Evolutionary conservation across 2,113 vertebrate species (phyloP).

Genomic region (Cettia cetti): DNA sequence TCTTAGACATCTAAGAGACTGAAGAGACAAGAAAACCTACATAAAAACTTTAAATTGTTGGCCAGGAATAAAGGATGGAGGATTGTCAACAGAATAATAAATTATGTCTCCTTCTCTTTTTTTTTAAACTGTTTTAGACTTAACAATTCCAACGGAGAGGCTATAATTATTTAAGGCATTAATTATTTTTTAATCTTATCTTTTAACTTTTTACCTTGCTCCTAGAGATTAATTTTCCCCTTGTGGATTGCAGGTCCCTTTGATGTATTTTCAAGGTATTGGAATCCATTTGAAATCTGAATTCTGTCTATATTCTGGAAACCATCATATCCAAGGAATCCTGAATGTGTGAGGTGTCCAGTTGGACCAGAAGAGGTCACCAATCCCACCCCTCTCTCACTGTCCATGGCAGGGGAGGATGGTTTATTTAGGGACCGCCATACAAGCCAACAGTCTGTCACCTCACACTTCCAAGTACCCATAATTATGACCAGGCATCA

Average conservation of each 20-base stretch:
- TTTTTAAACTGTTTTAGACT: not conserved
- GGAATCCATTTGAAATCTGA: not conserved
- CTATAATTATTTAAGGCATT: not conserved
- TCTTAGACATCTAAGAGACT: not conserved
- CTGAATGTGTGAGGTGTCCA: not conserved
- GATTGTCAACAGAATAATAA: not conserved
- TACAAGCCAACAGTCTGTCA: not conserved
- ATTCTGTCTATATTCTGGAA: not conserved
- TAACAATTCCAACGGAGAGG: not conserved
- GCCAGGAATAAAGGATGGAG: not conserved
- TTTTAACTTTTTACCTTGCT: not conserved
- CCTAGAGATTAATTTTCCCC: not conserved
- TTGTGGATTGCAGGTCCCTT: not conserved
- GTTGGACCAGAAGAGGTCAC: not conserved
- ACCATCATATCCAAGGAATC: not conserved
- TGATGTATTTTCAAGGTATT: not conserved
- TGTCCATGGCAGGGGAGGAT: not conserved
- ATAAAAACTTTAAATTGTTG: not conserved
- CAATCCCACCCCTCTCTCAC: not conserved
- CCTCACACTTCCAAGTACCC: not conserved
- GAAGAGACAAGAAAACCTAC: not conserved
- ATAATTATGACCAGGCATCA: not conserved
- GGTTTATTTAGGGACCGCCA: not conserved
- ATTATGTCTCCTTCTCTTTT: not conserved
- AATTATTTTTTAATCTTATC: not conserved